Evolutionary conservation across 1,140 invertebrate genomes (phyloP), one percentile per base, ranked within the genome.

Genomic region (Planococcus citri): DNA sequence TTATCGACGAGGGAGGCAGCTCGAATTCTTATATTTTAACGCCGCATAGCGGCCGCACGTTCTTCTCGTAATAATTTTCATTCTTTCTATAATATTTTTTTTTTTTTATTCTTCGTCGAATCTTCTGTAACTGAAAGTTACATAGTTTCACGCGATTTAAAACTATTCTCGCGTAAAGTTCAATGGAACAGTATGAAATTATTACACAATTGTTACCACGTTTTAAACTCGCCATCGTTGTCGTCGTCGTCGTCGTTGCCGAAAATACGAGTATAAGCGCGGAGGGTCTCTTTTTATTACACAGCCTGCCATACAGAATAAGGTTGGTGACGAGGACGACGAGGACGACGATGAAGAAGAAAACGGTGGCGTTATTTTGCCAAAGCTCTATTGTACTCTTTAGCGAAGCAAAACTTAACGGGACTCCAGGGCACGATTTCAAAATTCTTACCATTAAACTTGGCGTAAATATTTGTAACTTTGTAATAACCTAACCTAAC

Each of bases 151-250:
- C 41, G 41, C 41, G 41, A 51, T 51, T 51, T 51, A 51, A 51
- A 51, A 14, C 41, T 51, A 51, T 51, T 51, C 41, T 51, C 41
- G 41, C 41, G 41, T 51, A 20, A 51, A 51, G 41, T 51, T 51
- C 41, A 51, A 51, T 51, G 41, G 41, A 51, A 51, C 41, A 51
- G 41, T 51, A 51, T 51, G n/a, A 51, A 51, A 51, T 51, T 51
- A 51, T 51, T 51, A 51, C 17, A 51, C 41, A 51, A 51, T 51
- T 51, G 41, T 51, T 51, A 3, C 41, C 41, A 20, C 41, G 41
- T 51, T 6, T 33, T 3, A 51, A 51, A 51, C 6, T 17, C 41
- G 41, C 6, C n/a, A 17, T n/a, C n/a, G n/a, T n/a, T n/a, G n/a
- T n/a, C n/a, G n/a, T n/a, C n/a, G n/a, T n/a, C n/a, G n/a, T n/a